Percentiles rank a stretch among this genome's conserved stretches.
phyloP scores from a whole-genome alignment of 2,797 vertebrate genomes.

The Neopelma chrysocephalum region DNA sequence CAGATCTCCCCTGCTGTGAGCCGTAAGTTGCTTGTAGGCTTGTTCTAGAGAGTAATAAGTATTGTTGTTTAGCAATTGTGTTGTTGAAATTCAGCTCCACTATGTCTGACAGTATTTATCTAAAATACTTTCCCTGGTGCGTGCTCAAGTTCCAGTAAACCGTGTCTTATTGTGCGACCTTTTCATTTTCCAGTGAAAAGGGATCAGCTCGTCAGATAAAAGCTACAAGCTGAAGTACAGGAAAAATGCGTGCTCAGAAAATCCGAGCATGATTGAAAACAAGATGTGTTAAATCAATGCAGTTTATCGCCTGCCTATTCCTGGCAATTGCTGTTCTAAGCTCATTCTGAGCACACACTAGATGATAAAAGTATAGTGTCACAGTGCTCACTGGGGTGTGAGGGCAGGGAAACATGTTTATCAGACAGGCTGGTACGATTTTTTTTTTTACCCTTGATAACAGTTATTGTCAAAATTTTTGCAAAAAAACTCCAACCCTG shows the following conservation, averaged over 20 bases:
- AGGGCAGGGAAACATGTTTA: constrained; percentile 81
- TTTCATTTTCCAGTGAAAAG: constrained; percentile 86
- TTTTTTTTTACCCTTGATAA: constrained; percentile 68
- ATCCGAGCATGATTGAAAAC: constrained; percentile 88
- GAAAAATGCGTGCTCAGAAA: constrained; percentile 87
- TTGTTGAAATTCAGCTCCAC: constrained; percentile 84
- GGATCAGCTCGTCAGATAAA: constrained; percentile 87
- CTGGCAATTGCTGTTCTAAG: constrained; percentile 84
- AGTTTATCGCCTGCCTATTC: constrained; percentile 86
- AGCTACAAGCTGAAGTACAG: constrained; percentile 84
- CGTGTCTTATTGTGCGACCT: constrained; percentile 88
- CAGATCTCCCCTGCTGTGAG: constrained; percentile 74
- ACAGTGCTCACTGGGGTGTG: constrained; percentile 79
- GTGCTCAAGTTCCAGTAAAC: constrained; percentile 86
- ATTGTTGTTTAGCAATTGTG: constrained; percentile 84
- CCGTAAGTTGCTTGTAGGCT: constrained; percentile 72
- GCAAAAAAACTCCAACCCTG: constrained; percentile 1
- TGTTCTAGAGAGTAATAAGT: constrained; percentile 82
- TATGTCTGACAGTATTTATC: constrained; percentile 87
- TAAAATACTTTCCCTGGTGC: constrained; percentile 85
- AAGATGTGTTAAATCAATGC: constrained; percentile 89
- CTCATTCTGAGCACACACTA: constrained; percentile 82
- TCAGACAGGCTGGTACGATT: constrained; percentile 75
- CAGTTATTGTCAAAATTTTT: constrained; percentile 76
- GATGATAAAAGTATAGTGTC: constrained; percentile 85